Percentiles rank a stretch among this genome's conserved stretches.
phyloP scores from a whole-genome alignment of 2,797 vertebrate genomes.

The Typhlichthys subterraneus region DNA sequence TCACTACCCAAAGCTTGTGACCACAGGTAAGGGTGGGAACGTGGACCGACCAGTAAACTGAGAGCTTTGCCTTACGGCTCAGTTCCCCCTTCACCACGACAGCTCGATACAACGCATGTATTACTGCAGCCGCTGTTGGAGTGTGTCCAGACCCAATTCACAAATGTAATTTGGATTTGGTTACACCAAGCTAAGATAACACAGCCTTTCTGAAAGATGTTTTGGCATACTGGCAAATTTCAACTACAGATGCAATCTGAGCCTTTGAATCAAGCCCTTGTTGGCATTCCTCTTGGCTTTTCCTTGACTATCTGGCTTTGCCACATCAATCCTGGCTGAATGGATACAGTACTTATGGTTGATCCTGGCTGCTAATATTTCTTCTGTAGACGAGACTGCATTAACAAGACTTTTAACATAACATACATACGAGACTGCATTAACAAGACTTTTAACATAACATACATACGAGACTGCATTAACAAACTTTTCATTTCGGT shows the following conservation, averaged over 20 bases:
- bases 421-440: background rate
- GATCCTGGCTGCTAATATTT: background rate
- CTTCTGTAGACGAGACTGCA: slow-evolving; percentile 14
- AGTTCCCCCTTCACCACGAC: no score
- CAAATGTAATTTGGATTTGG: no score
- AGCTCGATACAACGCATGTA: no score
- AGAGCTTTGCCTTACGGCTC: no score
- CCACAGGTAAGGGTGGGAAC: no score
- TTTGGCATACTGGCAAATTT: slow-evolving; percentile 58
- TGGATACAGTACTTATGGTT: slow-evolving; percentile 25
- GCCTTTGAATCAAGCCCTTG: slow-evolving; percentile 50
- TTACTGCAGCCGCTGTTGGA: no score
- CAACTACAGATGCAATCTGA: slow-evolving; percentile 37
- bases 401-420: no score
- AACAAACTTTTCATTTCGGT: background rate
- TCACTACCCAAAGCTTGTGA: no score
- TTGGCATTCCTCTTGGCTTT: slow-evolving; percentile 19
- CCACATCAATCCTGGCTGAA: slow-evolving; percentile 48
- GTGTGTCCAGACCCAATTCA: no score
- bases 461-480: background rate
- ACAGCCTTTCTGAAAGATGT: slow-evolving; percentile 55
- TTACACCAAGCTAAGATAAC: no score
- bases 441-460: no score
- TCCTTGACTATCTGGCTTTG: slow-evolving; percentile 42
- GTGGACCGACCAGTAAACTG: no score